A percentile compares a stretch with the other conserved stretches of the same genome.
Conservation (phyloP, 2,888 invertebrate species). For the Trypoxylon attenuatum region DNA sequence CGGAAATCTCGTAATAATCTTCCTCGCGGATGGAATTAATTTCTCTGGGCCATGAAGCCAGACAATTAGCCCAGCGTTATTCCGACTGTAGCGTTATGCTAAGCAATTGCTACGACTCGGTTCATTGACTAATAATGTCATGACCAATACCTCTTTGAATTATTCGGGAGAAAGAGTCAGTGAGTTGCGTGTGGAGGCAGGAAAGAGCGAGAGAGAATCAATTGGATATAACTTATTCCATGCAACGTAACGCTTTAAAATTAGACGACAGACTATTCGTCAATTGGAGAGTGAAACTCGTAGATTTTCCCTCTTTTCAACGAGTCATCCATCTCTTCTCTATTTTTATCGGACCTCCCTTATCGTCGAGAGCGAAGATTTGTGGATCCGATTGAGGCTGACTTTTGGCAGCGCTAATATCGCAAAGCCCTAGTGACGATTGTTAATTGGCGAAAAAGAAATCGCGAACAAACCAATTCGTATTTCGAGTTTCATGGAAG, state of each 20-base stretch:
- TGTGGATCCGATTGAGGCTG: too few relatives aligned
- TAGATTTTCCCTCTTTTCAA: too few relatives aligned
- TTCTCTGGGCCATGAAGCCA: conserved; percentile 35
- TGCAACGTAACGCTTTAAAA: conserved; percentile 37
- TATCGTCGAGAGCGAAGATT: too few relatives aligned
- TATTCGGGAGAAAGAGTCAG: background rate
- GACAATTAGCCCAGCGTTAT: conserved; percentile 43
- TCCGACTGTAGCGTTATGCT: conserved; percentile 44
- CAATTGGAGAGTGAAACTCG: too few relatives aligned
- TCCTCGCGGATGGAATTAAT: conserved; percentile 37
- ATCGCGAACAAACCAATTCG: too few relatives aligned
- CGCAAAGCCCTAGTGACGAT: too few relatives aligned
- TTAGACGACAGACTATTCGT: conserved; percentile 34
- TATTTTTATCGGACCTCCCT: too few relatives aligned
- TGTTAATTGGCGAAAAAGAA: too few relatives aligned
- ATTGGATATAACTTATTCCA: background rate
- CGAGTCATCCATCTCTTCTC: too few relatives aligned
- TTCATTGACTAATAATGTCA: conserved; percentile 46
- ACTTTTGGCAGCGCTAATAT: too few relatives aligned
- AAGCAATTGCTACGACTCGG: conserved; percentile 43
- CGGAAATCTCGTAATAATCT: conserved; percentile 16
- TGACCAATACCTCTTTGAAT: too few relatives aligned
- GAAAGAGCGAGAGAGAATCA: background rate
- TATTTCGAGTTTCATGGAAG: too few relatives aligned
- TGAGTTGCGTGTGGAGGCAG: conserved; percentile 5